phyloP scores from a whole-genome alignment of 1,140 invertebrate genomes.

The Temnothorax curvispinosus region DNA sequence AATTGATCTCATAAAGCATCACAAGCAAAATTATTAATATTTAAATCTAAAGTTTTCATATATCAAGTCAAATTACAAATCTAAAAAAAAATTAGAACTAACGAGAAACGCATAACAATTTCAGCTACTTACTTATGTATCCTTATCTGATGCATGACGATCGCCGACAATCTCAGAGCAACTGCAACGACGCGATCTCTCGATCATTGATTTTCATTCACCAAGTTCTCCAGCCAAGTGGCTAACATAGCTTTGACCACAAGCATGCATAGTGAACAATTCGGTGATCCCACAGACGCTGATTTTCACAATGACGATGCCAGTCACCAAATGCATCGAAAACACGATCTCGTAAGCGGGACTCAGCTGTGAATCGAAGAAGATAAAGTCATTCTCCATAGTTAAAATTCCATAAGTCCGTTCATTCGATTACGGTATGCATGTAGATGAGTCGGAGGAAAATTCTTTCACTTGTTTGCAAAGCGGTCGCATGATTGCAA shows the following conservation, averaged over 20 bases:
- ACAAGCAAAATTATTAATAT: not conserved
- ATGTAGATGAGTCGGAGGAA: not conserved
- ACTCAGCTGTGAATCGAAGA: constrained; percentile 53
- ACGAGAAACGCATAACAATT: not conserved
- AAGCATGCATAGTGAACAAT: constrained; percentile 56
- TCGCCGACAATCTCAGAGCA: constrained; percentile 54
- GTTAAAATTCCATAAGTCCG: not conserved
- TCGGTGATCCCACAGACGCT: constrained; percentile 54
- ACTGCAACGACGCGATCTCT: not conserved
- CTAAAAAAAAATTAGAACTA: not conserved
- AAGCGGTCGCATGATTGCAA: not conserved
- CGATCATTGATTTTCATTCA: not conserved
- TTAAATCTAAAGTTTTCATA: not conserved
- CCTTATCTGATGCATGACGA: constrained; percentile 71
- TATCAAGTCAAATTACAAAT: not conserved
- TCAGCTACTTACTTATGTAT: constrained; percentile 23
- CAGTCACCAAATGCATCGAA: constrained; percentile 29
- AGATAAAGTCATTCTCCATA: constrained; percentile 30
- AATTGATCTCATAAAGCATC: not conserved
- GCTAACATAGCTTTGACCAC: constrained; percentile 53
- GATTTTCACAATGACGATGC: constrained; percentile 12
- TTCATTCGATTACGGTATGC: not conserved
- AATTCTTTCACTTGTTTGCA: not conserved
- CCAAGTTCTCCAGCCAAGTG: no score
- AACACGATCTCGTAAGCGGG: constrained; percentile 67